phyloP scores from a whole-genome alignment of 2,113 vertebrate species.

The Actenoides hombroni region DNA sequence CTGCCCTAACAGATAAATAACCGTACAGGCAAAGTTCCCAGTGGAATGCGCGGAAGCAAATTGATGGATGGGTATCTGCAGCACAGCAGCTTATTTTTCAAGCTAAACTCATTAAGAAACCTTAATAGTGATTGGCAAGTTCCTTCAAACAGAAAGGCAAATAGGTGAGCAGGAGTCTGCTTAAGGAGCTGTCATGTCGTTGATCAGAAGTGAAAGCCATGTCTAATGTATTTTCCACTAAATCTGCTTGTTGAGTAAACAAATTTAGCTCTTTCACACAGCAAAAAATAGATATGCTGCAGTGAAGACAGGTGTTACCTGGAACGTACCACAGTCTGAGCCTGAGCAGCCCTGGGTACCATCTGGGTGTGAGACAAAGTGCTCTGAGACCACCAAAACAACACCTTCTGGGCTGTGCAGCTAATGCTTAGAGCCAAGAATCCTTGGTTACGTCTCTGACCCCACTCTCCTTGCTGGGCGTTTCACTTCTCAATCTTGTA shows the following conservation, averaged over 20 bases:
- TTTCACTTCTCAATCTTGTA: neutral
- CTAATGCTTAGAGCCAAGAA: neutral
- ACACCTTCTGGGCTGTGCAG: neutral
- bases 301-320: neutral
- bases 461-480: neutral
- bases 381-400: neutral
- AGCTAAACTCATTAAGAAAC: conserved; percentile 39
- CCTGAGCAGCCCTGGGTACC: neutral
- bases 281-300: neutral
- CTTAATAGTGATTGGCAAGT: conserved; percentile 45
- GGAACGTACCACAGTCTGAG: neutral
- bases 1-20: conserved; percentile 44
- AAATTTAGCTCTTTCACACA: neutral
- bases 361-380: neutral
- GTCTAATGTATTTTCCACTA: conserved; percentile 49
- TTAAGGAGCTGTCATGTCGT: neutral
- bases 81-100: neutral
- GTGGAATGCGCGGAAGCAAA: neutral
- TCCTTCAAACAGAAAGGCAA: neutral
- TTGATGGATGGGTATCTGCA: conserved; percentile 2
- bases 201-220: conserved; percentile 54
- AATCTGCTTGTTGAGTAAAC: conserved; percentile 33
- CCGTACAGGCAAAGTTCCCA: neutral
- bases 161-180: conserved; percentile 2
- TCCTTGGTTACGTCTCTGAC: neutral